Percentiles rank a stretch among this genome's conserved stretches.
Conservation (phyloP, 1,140 invertebrate species). For the Pachyrhynchus sulphureomaculatus region DNA sequence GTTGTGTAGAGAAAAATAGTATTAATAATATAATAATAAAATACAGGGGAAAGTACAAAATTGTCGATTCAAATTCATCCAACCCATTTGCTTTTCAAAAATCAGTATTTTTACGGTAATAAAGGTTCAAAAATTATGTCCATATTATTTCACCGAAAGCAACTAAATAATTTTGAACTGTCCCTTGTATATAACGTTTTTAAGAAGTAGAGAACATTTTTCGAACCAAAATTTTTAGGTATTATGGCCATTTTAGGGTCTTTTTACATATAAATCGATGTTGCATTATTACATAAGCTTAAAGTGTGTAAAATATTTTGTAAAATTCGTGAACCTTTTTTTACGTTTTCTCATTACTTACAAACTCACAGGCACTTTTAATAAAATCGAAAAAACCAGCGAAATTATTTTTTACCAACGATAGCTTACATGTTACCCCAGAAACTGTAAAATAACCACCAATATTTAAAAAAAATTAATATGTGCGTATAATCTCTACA, state of each 20-base stretch:
- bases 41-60: constrained; percentile 11
- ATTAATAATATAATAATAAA: constrained; percentile 12
- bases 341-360: background rate
- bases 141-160: too few relatives aligned
- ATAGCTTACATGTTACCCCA: background rate
- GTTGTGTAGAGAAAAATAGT: constrained; percentile 23
- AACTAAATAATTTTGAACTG: constrained; percentile 8
- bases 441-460: too few relatives aligned
- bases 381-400: constrained; percentile 7
- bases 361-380: background rate
- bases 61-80: too few relatives aligned
- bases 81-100: too few relatives aligned
- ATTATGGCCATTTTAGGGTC: constrained; percentile 6
- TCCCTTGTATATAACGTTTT: constrained; percentile 1
- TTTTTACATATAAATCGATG: constrained; percentile 27
- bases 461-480: too few relatives aligned
- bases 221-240: constrained; percentile 24
- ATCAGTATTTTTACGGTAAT: too few relatives aligned
- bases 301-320: constrained; percentile 11
- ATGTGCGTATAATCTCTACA: too few relatives aligned
- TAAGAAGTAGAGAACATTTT: constrained; percentile 12
- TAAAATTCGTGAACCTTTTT: constrained; percentile 27
- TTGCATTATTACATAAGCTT: constrained; percentile 27
- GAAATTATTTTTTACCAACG: background rate
- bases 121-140: too few relatives aligned